A percentile compares a stretch with the other conserved stretches of the same genome.
Conservation (phyloP, 2,797 vertebrate genomes). For the Xenentodon cancila region DNA sequence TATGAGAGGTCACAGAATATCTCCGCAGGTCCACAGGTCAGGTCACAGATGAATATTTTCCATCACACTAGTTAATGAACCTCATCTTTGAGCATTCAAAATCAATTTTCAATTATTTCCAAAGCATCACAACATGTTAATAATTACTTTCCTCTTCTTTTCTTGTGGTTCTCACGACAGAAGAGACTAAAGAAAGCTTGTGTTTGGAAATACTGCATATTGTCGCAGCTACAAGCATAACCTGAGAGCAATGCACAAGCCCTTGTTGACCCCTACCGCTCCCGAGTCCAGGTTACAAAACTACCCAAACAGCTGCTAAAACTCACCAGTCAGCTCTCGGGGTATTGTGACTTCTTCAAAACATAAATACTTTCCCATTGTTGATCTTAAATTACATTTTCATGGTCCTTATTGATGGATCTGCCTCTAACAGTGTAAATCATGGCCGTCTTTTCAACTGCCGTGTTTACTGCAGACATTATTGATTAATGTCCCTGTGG, state of each 20-base stretch:
- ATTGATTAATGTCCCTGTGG: conserved; percentile 17
- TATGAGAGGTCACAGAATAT: too few relatives aligned
- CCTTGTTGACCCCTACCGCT: conserved; percentile 47
- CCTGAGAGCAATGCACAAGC: conserved; percentile 33
- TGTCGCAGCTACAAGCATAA: conserved; percentile 42
- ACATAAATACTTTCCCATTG: conserved; percentile 18
- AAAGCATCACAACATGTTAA: conserved; percentile 23
- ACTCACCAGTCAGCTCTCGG: conserved; percentile 23
- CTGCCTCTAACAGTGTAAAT: conserved; percentile 14
- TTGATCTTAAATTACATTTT: conserved; percentile 27
- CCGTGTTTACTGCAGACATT: conserved; percentile 12
- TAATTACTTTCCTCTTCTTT: conserved; percentile 20
- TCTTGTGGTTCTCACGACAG: conserved; percentile 15
- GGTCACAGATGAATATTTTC: too few relatives aligned
- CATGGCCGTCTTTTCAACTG: conserved; percentile 17
- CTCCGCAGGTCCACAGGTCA: too few relatives aligned
- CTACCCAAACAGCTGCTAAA: conserved; percentile 53
- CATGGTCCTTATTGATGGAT: conserved; percentile 12
- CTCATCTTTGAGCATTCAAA: conserved; percentile 9
- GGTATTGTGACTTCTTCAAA: conserved; percentile 11
- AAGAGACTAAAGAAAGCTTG: conserved; percentile 44
- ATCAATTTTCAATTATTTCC: conserved; percentile 27
- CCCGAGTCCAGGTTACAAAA: conserved; percentile 46
- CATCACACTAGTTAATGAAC: conserved; percentile 1
- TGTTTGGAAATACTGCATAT: conserved; percentile 41